Base-by-base conservation (phyloP, 2,113 vertebrate genomes). In the Catharus bicknelli region DNA sequence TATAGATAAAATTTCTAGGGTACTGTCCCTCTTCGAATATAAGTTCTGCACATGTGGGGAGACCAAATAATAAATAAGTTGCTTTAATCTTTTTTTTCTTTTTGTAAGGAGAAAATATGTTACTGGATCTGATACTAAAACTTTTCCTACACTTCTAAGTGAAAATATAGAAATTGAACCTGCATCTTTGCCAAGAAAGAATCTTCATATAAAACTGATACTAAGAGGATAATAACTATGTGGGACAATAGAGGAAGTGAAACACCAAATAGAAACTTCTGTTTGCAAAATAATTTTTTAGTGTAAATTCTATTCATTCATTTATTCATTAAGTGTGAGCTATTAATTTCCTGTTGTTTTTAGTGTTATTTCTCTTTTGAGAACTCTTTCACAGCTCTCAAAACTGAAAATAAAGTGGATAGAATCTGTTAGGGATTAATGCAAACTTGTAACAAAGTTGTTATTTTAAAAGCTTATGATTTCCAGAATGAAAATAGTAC, bases 271-370 rank as follows among this genome's bases (percentile, higher is more conserved):
- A 32, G 4, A 54, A 75, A 34, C 5, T 34, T 51, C 11, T 23
- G 5, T 59, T 59, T 67, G 29, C 42, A 14, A 22, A 79, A 70
- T n/a, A 73, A 48, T 40, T n/a, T 84, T 59, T 27, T 45, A 45
- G 11, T 57, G 26, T 47, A 61, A 70, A 40, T 67, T 43, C 4
- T 72, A 61, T 17, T 20, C 18, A 67, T 47, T 47, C 11, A 47
- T 47, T 47, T 47, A 47, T 47, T 47, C 47, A 22, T 47, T 38
- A 47, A 47, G 47, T 47, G 21, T 47, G 12, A 1, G 72, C 30
- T 47, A 1, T 50, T 70, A 0, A 25, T 53, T 74, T 21, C 8
- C 3, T 63, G 3, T 12, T 78, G 6, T 2, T 5, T 25, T 50
- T 13, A 14, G 4, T 16, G 16, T 23, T 27, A 10, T 1, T 21